Evolutionary conservation across 2,797 vertebrate species (phyloP), one percentile per base, ranked within the genome.

Genomic region (Coreius guichenoti): DNA sequence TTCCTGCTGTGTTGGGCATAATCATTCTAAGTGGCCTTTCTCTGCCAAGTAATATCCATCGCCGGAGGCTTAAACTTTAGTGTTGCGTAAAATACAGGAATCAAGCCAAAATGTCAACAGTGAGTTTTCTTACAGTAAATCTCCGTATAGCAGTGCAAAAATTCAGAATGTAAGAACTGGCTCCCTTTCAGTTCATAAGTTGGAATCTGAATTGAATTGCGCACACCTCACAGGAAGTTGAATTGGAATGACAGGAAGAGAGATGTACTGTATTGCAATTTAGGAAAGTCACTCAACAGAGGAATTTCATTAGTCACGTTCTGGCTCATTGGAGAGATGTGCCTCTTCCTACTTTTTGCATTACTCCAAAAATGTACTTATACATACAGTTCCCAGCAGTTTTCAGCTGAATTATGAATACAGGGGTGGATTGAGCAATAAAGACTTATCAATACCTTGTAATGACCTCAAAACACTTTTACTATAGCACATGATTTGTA

Each of bases 1-100:
- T 82, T 51, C 74, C 77, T 83, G 49, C 91, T 90, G 90, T 90
- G 89, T 91, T 92, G 86, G 87, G 87, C 88, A 91, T 90, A 87
- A 89, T 91, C 91, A 89, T 80, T 85, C 56, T 80, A 85, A 85
- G 84, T 85, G 77, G 23, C 43, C n/a, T 72, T 86, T 91, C 87
- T 87, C 89, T 87, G 79, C 36, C 90, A 90, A 92, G 89, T 89
- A 90, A 88, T 85, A 82, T 91, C 89, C 61, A 79, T 91, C 77
- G 90, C 92, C 90, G 84, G 86, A 83, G 92, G 90, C 90, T 68
- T 65, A 80, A 80, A 63, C 69, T 65, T 80, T 63, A 79, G 68
- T 39, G 68, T 74, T 80, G 56, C 31, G 56, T 80, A 74, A 65
- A 80, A 72, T 73, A 61, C 23, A 65, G 84, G 56, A 80, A 39